Conservation (phyloP, 2,113 vertebrate genomes). For the Opisthocomus hoazin region DNA sequence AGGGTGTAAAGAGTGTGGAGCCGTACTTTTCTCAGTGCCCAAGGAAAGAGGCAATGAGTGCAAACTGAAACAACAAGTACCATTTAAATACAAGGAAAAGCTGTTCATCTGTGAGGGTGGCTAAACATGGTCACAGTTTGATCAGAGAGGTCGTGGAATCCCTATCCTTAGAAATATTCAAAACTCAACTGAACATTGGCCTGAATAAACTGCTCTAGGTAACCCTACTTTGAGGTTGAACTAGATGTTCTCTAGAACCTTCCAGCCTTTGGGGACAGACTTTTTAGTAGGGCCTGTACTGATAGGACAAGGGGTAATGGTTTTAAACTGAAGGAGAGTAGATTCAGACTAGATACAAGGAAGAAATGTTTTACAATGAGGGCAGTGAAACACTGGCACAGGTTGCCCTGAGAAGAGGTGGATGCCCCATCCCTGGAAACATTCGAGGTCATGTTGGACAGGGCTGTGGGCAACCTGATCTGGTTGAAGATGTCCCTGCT, state of each 20-base stretch:
- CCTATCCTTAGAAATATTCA: neutral
- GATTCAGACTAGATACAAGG: neutral
- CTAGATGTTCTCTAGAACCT: too few relatives aligned
- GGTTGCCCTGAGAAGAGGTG: neutral
- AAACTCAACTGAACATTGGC: too few relatives aligned
- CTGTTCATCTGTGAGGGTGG: neutral
- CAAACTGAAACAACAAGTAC: neutral
- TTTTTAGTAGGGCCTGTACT: too few relatives aligned
- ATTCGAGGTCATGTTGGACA: too few relatives aligned
- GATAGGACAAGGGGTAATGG: too few relatives aligned
- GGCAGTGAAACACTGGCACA: neutral
- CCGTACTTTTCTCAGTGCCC: neutral
- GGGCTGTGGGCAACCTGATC: neutral
- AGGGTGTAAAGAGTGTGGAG: neutral
- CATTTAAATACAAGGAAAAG: neutral
- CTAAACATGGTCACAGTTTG: neutral
- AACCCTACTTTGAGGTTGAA: too few relatives aligned
- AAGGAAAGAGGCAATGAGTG: neutral
- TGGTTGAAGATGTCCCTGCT: too few relatives aligned
- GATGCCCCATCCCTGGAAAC: neutral
- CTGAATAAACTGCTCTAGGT: too few relatives aligned
- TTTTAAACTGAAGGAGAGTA: too few relatives aligned
- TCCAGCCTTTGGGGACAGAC: too few relatives aligned
- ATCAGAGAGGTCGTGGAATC: neutral
- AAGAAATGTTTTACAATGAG: neutral